These are phyloP conservation scores for Falco berigora DNA, from an alignment of 2,797 vertebrate species.

Conservation along the genomic window DNA sequence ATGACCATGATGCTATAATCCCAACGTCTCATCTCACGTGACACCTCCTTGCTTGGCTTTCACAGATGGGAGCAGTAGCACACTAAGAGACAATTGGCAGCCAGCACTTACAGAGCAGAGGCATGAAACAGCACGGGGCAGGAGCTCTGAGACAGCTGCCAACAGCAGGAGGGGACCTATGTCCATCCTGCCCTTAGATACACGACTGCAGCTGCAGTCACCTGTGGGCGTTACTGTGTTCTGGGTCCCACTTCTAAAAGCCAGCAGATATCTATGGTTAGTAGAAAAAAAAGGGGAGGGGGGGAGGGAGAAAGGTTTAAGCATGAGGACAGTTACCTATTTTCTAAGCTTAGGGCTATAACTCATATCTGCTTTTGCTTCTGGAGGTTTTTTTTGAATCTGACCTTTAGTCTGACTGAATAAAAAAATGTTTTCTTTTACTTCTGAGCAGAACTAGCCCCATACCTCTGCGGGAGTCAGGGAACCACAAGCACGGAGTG, in stretches of 20 bases:
- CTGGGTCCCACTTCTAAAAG: background rate
- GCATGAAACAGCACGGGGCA: fast-evolving
- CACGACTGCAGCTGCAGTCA: background rate
- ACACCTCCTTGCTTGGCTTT: background rate
- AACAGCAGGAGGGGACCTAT: background rate
- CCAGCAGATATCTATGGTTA: background rate
- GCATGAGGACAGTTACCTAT: background rate
- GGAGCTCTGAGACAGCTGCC: background rate
- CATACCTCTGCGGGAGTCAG: background rate
- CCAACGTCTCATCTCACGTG: background rate
- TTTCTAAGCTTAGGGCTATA: background rate
- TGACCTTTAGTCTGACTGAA: background rate
- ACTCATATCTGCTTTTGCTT: background rate
- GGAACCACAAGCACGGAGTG: background rate
- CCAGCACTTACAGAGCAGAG: background rate
- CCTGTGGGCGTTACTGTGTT: background rate
- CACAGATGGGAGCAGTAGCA: background rate
- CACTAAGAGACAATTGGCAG: background rate
- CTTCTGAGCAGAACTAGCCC: background rate
- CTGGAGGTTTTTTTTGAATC: background rate
- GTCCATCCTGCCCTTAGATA: background rate
- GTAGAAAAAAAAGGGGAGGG: background rate
- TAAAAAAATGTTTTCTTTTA: background rate
- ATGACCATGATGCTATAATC: background rate
- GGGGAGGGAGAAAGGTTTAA: background rate